phyloP scores from a whole-genome alignment of 2,888 invertebrate species.

The Yponomeuta sedellus region DNA sequence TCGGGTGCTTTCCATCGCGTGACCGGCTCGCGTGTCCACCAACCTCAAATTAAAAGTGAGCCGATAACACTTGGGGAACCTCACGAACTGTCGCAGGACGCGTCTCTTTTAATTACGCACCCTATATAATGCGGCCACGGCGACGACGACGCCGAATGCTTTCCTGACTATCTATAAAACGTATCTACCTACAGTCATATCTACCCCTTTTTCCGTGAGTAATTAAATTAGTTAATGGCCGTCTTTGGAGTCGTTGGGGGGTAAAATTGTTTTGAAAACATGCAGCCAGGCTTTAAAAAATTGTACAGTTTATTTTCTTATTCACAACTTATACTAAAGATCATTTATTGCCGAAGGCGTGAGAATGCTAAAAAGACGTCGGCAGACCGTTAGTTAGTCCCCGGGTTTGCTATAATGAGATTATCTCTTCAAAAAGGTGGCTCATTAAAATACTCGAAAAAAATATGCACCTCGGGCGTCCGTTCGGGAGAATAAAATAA shows the following conservation, averaged over 20 bases:
- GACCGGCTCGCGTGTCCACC: slow-evolving; percentile 69
- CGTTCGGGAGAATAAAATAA: slow-evolving; percentile 63
- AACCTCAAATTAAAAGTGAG: slow-evolving; percentile 70
- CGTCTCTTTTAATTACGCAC: slow-evolving; percentile 75
- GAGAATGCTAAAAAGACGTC: neutral
- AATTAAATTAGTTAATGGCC: slow-evolving; percentile 41
- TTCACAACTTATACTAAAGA: neutral
- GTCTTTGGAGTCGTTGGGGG: slow-evolving; percentile 16
- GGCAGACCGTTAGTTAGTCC: neutral
- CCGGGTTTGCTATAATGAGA: neutral
- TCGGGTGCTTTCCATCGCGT: slow-evolving; percentile 61
- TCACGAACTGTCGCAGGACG: slow-evolving; percentile 67
- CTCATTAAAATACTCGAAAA: slow-evolving; percentile 50
- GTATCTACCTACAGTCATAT: slow-evolving; percentile 28
- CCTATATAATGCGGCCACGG: slow-evolving; percentile 32
- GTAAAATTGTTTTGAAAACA: slow-evolving; percentile 33
- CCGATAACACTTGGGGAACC: slow-evolving; percentile 69
- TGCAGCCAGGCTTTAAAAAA: neutral
- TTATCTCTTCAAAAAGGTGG: neutral
- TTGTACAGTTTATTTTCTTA: neutral
- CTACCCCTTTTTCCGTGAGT: slow-evolving; percentile 50
- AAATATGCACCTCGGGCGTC: slow-evolving; percentile 40
- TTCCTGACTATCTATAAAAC: neutral
- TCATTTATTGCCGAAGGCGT: neutral
- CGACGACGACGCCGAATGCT: neutral